Evolutionary conservation across 2,888 invertebrate species (phyloP), one percentile per base, ranked within the genome.

Genomic region (Strigamia crassipes): DNA sequence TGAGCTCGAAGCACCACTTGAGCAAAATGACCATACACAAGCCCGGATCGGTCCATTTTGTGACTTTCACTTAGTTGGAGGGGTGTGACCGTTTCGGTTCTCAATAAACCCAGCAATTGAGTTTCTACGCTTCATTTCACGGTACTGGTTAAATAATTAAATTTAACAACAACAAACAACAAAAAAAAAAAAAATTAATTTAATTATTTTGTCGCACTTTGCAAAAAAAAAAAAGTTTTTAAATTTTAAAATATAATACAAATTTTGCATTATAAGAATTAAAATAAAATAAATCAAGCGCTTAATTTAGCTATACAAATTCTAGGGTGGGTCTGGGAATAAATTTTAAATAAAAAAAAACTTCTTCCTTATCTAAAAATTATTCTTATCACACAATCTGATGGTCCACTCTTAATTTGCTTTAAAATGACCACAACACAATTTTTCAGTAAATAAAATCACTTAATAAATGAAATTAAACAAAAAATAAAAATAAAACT

Each of bases 51-150:
- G 61, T 66, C 61, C 61, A 66, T 23, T 46, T 46, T n/a, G 15
- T 46, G 13, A 46, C 61, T 66, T 66, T 66, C 61, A 66, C 61
- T 66, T 18, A 66, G 61, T 21, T 66, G 1, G 61, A 66, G 61
- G 23, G 61, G 61, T 21, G 61, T 66, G 61, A 66, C 61, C 61
- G 61, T 23, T 21, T 66, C 23, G 0, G 21, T 15, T 3, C 10
- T 66, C 13, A 23, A 66, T 23, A 23, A 66, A 66, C 61, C 21
- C 8, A 10, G 18, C 8, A 46, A 46, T 46, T 46, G 46, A 18
- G 0, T 66, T 66, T 21, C 3, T 21, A 66, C 61, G 12, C 12
- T 23, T n/a, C 1, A 66, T 21, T 21, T 66, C 12, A n/a, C 13
- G 23, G 6, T 46, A n/a, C 46, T 46, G 12, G 46, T 46, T 13